phyloP scores from a whole-genome alignment of 2,113 vertebrate species.

The Takifugu bimaculatus region DNA sequence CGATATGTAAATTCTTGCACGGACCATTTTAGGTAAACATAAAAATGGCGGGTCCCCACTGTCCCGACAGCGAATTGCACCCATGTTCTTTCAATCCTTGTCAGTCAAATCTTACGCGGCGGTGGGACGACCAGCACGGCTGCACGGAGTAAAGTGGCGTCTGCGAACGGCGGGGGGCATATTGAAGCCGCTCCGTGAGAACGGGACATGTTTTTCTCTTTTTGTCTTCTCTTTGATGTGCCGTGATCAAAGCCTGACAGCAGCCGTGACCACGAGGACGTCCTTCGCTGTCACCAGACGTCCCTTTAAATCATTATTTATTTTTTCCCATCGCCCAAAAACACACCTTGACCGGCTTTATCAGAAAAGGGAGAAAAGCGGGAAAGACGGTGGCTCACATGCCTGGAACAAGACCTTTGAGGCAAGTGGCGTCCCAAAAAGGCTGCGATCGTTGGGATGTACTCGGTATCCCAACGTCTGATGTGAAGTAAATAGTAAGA shows the following conservation, averaged over 20 bases:
- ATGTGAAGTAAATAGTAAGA: too few species aligned
- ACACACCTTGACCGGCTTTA: slow-evolving; percentile 1
- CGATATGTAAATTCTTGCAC: too few species aligned
- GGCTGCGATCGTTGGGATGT: too few species aligned
- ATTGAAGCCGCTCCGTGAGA: slow-evolving; percentile 15
- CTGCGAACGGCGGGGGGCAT: background rate
- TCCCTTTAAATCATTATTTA: slow-evolving; percentile 13
- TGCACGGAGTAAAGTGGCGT: background rate
- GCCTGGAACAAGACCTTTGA: background rate
- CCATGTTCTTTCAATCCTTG: background rate
- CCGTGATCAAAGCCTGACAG: slow-evolving; percentile 41
- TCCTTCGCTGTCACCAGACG: background rate
- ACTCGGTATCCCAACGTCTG: too few species aligned
- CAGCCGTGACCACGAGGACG: slow-evolving; percentile 21
- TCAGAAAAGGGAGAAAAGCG: background rate
- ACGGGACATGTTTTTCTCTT: slow-evolving; percentile 23
- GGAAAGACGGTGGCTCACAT: background rate
- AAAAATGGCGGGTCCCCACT: too few species aligned
- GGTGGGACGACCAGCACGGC: background rate
- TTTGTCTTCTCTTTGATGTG: slow-evolving; percentile 35
- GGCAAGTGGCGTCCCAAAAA: too few species aligned
- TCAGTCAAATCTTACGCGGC: background rate
- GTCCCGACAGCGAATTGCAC: too few species aligned
- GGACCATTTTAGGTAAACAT: too few species aligned
- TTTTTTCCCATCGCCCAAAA: background rate